Conservation (phyloP, 2,888 invertebrate genomes). For the Drosophila acutilabella region DNA sequence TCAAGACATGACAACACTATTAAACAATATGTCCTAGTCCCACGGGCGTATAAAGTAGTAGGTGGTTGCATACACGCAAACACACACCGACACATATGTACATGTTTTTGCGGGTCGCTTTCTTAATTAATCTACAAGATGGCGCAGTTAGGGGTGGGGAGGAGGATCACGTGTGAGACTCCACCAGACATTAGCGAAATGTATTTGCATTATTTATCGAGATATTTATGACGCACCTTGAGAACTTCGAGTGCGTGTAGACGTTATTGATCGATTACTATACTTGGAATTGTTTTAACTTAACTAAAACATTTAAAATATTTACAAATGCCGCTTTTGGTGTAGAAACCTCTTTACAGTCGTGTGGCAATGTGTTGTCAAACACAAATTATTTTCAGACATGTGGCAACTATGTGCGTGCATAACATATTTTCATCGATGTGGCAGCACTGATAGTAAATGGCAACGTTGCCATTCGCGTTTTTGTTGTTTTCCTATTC, state of each 20-base stretch:
- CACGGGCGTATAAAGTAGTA: slow-evolving; percentile 16
- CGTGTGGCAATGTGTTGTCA: slow-evolving; percentile 29
- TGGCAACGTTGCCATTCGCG: slow-evolving; percentile 20
- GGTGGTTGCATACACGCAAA: slow-evolving; percentile 22
- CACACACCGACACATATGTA: too few relatives aligned
- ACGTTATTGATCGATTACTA: not conserved
- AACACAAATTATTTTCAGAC: not conserved
- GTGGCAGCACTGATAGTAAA: slow-evolving; percentile 12
- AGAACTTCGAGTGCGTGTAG: not conserved
- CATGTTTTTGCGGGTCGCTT: slow-evolving; percentile 38
- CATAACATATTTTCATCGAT: too few relatives aligned
- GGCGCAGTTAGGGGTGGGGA: not conserved
- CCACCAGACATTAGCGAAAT: slow-evolving; percentile 14
- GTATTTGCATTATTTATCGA: slow-evolving; percentile 2
- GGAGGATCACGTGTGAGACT: not conserved
- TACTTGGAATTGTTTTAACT: not conserved
- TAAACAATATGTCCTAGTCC: slow-evolving; percentile 67
- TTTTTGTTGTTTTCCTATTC: slow-evolving; percentile 30
- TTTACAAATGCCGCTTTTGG: not conserved
- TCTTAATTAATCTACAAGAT: slow-evolving; percentile 54
- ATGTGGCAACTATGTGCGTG: too few relatives aligned
- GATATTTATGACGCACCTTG: not conserved
- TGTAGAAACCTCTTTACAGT: not conserved
- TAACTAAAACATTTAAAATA: too few relatives aligned
- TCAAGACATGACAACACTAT: slow-evolving; percentile 80